These are phyloP conservation scores for Cantharis nigra DNA, from an alignment of 2,888 invertebrate genomes.

Conservation along the genomic window DNA sequence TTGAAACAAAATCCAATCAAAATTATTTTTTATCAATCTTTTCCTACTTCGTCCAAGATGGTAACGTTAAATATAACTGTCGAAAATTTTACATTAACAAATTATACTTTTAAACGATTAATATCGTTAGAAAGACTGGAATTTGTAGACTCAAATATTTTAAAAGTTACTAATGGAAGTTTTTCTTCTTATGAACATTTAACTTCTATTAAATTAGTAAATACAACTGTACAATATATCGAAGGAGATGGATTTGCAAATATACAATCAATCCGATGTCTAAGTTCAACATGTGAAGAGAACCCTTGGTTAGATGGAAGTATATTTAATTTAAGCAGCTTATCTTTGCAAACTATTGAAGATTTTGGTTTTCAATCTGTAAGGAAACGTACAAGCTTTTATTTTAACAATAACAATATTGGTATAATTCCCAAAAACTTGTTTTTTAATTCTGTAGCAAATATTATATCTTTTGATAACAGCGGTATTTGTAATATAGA, in stretches of 20 bases:
- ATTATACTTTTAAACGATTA: not conserved
- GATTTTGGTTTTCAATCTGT: not conserved
- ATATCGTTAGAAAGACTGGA: not conserved
- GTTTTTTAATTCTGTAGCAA: not conserved
- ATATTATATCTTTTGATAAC: not conserved
- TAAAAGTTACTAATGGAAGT: not conserved
- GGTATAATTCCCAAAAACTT: not conserved
- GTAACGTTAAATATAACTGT: not conserved
- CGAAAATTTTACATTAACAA: not conserved
- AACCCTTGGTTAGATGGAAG: too few relatives aligned
- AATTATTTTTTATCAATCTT: not conserved
- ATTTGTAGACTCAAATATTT: not conserved
- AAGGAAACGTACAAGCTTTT: not conserved
- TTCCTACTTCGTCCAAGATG: not conserved
- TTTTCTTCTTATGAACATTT: not conserved
- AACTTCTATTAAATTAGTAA: not conserved
- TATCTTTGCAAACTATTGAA: not conserved
- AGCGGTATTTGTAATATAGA: not conserved
- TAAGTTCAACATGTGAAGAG: not conserved
- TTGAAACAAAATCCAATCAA: not conserved
- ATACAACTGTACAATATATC: not conserved
- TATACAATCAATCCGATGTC: not conserved
- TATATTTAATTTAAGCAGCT: not conserved
- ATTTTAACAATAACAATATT: not conserved
- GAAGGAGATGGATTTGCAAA: not conserved